Evolutionary conservation across 2,888 invertebrate species (phyloP).

Genomic region (Parnassius mnemosyne): DNA sequence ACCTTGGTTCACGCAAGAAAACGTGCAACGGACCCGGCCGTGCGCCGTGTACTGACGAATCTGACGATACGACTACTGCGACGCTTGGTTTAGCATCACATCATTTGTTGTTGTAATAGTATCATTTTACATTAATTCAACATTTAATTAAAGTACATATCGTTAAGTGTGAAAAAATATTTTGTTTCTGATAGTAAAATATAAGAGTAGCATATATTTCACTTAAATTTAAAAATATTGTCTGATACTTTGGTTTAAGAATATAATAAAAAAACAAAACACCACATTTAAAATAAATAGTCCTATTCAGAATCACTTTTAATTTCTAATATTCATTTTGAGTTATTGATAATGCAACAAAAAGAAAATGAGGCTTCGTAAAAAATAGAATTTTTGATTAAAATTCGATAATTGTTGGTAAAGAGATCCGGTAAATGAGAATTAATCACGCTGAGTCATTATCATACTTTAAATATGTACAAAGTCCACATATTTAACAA

Average conservation of each 20-base stretch:
- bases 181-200: too few relatives aligned
- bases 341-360: too few relatives aligned
- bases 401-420: too few relatives aligned
- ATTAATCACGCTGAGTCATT: neutral
- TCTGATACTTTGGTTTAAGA: too few relatives aligned
- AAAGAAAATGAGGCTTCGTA: too few relatives aligned
- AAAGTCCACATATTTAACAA: neutral
- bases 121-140: slow-evolving; percentile 13
- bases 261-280: too few relatives aligned
- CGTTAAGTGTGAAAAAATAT: neutral
- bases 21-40: slow-evolving; percentile 45
- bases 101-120: slow-evolving; percentile 16
- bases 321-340: too few relatives aligned
- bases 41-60: slow-evolving; percentile 41
- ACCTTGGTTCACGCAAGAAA: slow-evolving; percentile 54
- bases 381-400: too few relatives aligned
- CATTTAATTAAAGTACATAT: slow-evolving; percentile 2
- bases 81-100: slow-evolving; percentile 19
- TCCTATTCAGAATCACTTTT: too few relatives aligned
- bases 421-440: neutral
- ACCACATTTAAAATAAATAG: too few relatives aligned
- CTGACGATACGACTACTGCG: neutral
- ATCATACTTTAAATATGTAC: neutral
- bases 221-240: too few relatives aligned
- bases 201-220: too few relatives aligned